Base-by-base conservation (phyloP, 2,113 vertebrate genomes). In the Cyanistes caeruleus region DNA sequence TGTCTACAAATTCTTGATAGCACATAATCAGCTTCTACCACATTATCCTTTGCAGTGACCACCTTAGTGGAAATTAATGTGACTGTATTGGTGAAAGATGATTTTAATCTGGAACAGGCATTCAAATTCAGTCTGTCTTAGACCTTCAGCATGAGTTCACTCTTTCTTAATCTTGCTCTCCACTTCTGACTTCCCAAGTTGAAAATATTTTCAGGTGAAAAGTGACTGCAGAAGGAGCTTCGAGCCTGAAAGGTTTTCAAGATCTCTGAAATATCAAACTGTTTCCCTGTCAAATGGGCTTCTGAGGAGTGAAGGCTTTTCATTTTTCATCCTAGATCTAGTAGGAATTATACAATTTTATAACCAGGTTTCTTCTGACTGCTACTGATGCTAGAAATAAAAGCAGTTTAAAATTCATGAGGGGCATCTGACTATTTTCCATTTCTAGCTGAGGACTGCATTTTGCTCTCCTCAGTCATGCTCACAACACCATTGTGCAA, bases 351-450 rank as follows among this genome's bases (percentile, higher is more conserved):
- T 81, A 89, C 37, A 41, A n/a, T 93, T 87, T 84, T 87, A 60
- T 64, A 89, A 82, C 48, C n/a, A 87, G 37, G 19, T 58, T 94
- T 90, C 82, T 58, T 82, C 62, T 91, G 58, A 21, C 65, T 84
- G 68, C 52, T 86, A 52, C 64, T 90, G 65, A 74, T 68, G 73
- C 48, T 90, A 90, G 76, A 94, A 96, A 92, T 81, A 95, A 86
- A 96, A 87, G 44, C 37, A 94, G 28, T 82, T 95, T 87, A 95
- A 94, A 95, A 84, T 93, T 89, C 91, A 93, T 91, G 58, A 92
- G 41, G 62, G 51, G 25, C 41, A 83, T 51, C 77, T 89, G 89
- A 80, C 60, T 89, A 22, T 84, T 94, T 92, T 91, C 91, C 41
- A 37, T 91, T 95, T 87, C 74, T 89, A 84, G 65, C 35, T 60